phyloP scores from a whole-genome alignment of 2,888 invertebrate genomes.

The Pristionchus mayeri region DNA sequence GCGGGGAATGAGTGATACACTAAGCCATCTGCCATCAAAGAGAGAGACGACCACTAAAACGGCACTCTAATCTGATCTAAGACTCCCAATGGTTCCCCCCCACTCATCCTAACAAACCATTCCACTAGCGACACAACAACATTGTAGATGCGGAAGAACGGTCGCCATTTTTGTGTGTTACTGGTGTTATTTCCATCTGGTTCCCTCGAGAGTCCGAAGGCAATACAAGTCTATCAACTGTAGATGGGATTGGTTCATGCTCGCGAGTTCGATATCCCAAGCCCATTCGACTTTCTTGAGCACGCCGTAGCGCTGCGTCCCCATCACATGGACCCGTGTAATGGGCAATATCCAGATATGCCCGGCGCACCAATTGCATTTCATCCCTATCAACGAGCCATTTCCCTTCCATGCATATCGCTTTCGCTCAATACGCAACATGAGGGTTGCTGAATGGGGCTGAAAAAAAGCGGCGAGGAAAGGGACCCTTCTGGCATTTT shows the following conservation, averaged over 20 bases:
- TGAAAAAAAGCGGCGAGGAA: neutral
- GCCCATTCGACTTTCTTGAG: neutral
- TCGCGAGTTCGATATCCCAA: neutral
- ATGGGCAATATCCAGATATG: conserved; percentile 34
- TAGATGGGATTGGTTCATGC: conserved; percentile 14
- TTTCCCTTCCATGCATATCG: conserved; percentile 5
- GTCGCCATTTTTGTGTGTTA: conserved; percentile 14
- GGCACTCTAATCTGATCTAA: conserved; percentile 41
- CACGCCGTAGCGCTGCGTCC: too few species aligned
- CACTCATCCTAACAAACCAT: neutral
- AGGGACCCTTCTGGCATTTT: conserved; percentile 36
- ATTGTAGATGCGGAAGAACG: conserved; percentile 23
- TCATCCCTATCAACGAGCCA: conserved; percentile 39
- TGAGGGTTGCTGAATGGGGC: conserved; percentile 22
- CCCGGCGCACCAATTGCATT: conserved; percentile 25
- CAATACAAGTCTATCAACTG: conserved; percentile 41
- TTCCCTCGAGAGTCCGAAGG: conserved; percentile 9
- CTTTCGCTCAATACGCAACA: conserved; percentile 25
- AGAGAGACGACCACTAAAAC: neutral
- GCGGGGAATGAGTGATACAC: conserved; percentile 31
- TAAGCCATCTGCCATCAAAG: conserved; percentile 32
- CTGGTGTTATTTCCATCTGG: conserved; percentile 21
- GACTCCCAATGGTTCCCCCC: conserved; percentile 13
- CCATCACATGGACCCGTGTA: conserved; percentile 30
- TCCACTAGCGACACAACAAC: conserved; percentile 31